These are phyloP conservation scores for Thymallus thymallus DNA, from an alignment of 2,113 vertebrate genomes.

Conservation along the genomic window DNA sequence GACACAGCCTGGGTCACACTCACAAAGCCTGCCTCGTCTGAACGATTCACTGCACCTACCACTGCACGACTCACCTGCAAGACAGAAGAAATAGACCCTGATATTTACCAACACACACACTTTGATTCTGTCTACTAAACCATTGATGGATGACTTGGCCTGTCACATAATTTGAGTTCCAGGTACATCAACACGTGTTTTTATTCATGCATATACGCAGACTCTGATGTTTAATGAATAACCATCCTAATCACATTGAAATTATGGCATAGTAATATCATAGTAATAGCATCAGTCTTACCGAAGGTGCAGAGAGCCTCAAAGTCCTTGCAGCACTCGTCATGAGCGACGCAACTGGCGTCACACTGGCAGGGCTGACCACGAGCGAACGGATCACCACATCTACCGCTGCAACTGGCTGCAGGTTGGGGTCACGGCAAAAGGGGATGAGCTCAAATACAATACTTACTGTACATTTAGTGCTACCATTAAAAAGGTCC, in stretches of 20 bases:
- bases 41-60: slow-evolving; percentile 86
- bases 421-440: too few species aligned
- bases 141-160: too few species aligned
- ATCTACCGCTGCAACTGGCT: slow-evolving; percentile 85
- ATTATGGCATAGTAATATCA: not conserved
- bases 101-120: slow-evolving; percentile 1
- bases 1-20: slow-evolving; percentile 82
- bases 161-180: too few species aligned
- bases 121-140: too few species aligned
- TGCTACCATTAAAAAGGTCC: too few species aligned
- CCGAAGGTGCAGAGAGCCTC: slow-evolving; percentile 77
- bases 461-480: too few species aligned
- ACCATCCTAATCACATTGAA: not conserved
- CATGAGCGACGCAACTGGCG: slow-evolving; percentile 78
- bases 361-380: slow-evolving; percentile 85
- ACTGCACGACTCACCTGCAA: slow-evolving; percentile 79
- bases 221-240: not conserved
- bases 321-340: slow-evolving; percentile 90
- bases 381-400: slow-evolving; percentile 84
- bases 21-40: slow-evolving; percentile 79
- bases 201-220: too few species aligned
- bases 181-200: too few species aligned
- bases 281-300: slow-evolving; percentile 53
- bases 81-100: not conserved
- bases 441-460: too few species aligned